Base-by-base conservation (phyloP, 2,888 invertebrate genomes). In the Calameuta idolon region DNA sequence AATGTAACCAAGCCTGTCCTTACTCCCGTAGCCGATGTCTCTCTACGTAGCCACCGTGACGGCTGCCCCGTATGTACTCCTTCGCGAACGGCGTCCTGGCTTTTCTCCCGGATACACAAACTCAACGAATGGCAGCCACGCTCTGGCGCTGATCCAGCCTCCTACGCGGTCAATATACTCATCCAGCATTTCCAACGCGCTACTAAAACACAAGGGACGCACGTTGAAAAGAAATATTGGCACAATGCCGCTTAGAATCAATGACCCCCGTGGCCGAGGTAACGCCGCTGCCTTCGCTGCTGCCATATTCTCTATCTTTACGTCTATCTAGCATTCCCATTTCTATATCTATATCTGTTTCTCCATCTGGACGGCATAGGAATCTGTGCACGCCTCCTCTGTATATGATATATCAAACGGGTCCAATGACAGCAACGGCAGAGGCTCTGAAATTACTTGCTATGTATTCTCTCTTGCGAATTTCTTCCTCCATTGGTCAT, bases 111-210 rank as follows among this genome's bases (percentile, higher is more conserved):
- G 55, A 55, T 55, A 55, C 55, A 15, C 55, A 55, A 55, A 23
- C 23, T 55, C 23, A 78, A 75, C 77, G 77, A 75, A 75, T 73
- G 76, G 73, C 73, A 76, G 82, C 80, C 75, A 79, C 79, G 78
- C 81, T 71, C 71, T 89, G 90, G 89, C 89, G 84, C 79, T 79
- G 84, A 84, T 89, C 89, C 90, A 90, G 87, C 85, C 90, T 86
- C 71, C 71, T 85, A 87, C 89, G 89, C 87, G 89, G 87, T 89
- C 90, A 90, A 90, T 90, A 90, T 88, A 90, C 89, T 89, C 89
- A 88, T 87, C 87, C 87, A 83, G 83, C 84, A 84, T 86, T 85
- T 85, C 77, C 79, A 79, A 79, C 75, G 81, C 77, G 76, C 82
- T 76, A 74, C 77, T 77, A 73, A 76, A 78, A 69, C 77, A 33